Base-by-base conservation (phyloP, 2,113 vertebrate species). In the Phylloscopus trochilus region DNA sequence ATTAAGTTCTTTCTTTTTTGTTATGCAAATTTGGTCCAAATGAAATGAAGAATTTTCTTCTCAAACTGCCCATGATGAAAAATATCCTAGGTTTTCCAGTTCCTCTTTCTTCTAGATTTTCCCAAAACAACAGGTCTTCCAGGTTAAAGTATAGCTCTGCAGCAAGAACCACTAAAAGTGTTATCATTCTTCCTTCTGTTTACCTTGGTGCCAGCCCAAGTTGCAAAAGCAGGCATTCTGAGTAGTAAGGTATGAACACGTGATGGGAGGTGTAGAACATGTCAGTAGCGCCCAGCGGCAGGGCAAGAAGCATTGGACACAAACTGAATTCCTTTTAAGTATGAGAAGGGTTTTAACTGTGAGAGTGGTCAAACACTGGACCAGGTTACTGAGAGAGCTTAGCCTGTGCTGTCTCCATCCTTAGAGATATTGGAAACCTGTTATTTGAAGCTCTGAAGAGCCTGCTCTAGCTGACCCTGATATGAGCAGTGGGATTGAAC, bases 201-300 rank as follows among this genome's bases (percentile, higher is more conserved):
- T 4, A n/a, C 4, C 6, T 8, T 64, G 26, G 10, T 56, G 33
- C 8, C 22, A 64, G 53, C 10, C 9, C 47, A 30, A 17, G n/a
- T 13, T 58, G 17, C 21, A 63, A 58, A 66, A 43, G 31, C 35
- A 64, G 44, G 4, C 3, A 22, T 37, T 37, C 9, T n/a, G 37
- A 51, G 27, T 2, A 77, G 21, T 28, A 39, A 41, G 6, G 5
- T 28, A 59, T 24, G 44, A 73, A 64, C 6, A 43, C 0, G 0
- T 18, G 21, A 30, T 55, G 35, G 24, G 9, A 90, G 9, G 1
- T 56, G 11, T 28, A 56, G 47, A 79, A 56, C 11, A 70, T 6
- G 16, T 49, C 26, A 24, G 21, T 9, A 27, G 3, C 4, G 5
- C 17, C 24, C 56, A 64, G 20, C 2, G 4, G 8, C 20, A 72